A percentile compares a stretch with the other conserved stretches of the same genome.
These are phyloP conservation scores for Lordiphosa clarofinis DNA, from an alignment of 1,140 invertebrate species.

Conservation along the genomic window DNA sequence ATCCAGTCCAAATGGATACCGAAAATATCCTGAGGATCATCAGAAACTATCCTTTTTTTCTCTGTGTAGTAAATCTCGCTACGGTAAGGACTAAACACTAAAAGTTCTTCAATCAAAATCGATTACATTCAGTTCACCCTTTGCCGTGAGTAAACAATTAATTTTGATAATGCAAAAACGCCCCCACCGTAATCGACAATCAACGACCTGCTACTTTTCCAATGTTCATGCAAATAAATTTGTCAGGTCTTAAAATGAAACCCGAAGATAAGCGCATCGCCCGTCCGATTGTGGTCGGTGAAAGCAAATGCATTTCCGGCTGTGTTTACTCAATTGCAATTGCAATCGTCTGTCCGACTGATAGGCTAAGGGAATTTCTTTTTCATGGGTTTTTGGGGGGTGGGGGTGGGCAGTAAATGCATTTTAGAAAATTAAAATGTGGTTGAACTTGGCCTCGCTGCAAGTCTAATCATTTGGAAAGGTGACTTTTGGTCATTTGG, in stretches of 20 bases:
- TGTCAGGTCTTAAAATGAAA: constrained; percentile 1
- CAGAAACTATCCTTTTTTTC: too few species aligned
- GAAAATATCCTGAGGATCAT: too few species aligned
- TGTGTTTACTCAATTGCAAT: constrained; percentile 70
- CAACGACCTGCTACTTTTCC: not conserved
- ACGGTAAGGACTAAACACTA: too few species aligned
- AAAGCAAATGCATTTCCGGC: constrained; percentile 76
- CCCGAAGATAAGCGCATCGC: constrained; percentile 43
- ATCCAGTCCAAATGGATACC: too few species aligned
- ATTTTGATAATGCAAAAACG: not conserved
- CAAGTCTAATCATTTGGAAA: constrained; percentile 22
- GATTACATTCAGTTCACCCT: constrained; percentile 2
- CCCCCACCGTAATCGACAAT: too few species aligned
- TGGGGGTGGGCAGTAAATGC: constrained; percentile 11
- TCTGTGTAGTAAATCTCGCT: too few species aligned
- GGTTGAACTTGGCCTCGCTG: constrained; percentile 56
- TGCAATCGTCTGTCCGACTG: constrained; percentile 33
- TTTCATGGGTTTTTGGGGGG: not conserved
- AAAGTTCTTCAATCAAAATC: too few species aligned
- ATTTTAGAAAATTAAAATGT: constrained; percentile 64
- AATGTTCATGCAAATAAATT: too few species aligned
- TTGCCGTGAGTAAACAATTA: constrained; percentile 4
- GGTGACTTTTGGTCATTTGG: constrained; percentile 39
- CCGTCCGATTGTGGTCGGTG: constrained; percentile 33
- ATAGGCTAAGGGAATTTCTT: constrained; percentile 51